These are phyloP conservation scores for Lampropteryx suffumata DNA, from an alignment of 2,888 invertebrate species.

Conservation along the genomic window DNA sequence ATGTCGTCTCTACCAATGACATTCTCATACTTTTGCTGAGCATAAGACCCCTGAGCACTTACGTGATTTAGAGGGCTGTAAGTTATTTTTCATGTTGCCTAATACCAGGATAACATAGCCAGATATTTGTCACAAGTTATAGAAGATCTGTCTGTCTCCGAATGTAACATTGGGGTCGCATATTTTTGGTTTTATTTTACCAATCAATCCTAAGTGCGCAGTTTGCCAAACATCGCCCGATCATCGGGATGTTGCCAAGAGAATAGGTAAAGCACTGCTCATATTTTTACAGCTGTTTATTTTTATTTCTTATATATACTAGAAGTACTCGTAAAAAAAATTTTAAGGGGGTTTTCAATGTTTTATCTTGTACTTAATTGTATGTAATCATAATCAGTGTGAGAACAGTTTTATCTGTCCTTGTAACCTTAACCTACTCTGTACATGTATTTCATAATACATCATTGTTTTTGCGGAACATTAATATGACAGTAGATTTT, in stretches of 20 bases:
- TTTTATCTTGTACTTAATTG: too few species aligned
- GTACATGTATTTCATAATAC: constrained; percentile 30
- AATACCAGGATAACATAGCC: too few species aligned
- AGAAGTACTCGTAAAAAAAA: too few species aligned
- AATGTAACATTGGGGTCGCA: background rate
- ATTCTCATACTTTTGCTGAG: too few species aligned
- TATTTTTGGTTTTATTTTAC: background rate
- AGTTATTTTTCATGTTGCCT: too few species aligned
- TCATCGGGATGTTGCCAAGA: constrained; percentile 4
- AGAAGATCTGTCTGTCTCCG: background rate
- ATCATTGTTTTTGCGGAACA: constrained; percentile 30
- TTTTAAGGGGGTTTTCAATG: too few species aligned
- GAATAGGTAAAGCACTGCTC: background rate
- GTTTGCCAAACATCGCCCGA: constrained; percentile 5
- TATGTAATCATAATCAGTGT: background rate
- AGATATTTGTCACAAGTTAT: background rate
- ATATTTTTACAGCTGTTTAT: background rate
- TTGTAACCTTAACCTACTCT: constrained; percentile 30
- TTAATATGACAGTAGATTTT: constrained; percentile 31
- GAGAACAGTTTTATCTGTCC: constrained; percentile 4
- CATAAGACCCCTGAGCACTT: too few species aligned
- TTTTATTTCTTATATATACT: too few species aligned
- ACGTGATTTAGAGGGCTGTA: too few species aligned
- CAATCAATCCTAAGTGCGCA: constrained; percentile 12
- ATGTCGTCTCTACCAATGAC: too few species aligned